These are phyloP conservation scores for Panthera leo DNA, from an alignment of 2,113 vertebrate species.

Conservation along the genomic window DNA sequence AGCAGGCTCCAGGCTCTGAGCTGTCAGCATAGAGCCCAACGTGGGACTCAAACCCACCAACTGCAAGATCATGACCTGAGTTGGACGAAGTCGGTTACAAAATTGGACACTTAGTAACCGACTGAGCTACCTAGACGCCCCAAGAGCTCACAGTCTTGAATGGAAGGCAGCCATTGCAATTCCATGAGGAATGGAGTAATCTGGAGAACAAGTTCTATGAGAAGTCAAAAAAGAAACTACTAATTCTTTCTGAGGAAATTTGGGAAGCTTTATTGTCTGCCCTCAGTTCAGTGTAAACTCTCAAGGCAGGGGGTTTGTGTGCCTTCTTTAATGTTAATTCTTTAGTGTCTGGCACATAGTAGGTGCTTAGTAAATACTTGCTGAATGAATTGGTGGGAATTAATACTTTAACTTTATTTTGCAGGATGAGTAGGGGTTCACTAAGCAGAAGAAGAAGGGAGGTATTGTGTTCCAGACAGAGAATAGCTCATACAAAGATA, in stretches of 20 bases:
- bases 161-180: neutral
- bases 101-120: too few relatives aligned
- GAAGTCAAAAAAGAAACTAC: neutral
- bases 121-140: too few relatives aligned
- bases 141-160: neutral
- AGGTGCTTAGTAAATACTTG: constrained; percentile 6
- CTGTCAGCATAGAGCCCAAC: too few relatives aligned
- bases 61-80: too few relatives aligned
- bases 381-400: neutral
- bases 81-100: too few relatives aligned
- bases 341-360: neutral
- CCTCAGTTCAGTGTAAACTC: neutral
- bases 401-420: constrained; percentile 26
- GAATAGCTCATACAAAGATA: neutral
- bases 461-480: neutral
- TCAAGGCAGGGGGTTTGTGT: neutral
- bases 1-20: too few relatives aligned
- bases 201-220: constrained; percentile 13
- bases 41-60: too few relatives aligned
- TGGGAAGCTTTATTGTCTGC: neutral
- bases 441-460: neutral
- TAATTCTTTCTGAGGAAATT: neutral
- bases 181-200: neutral
- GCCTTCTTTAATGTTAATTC: neutral
- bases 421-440: neutral